These are phyloP conservation scores for Larimichthys crocea DNA, from an alignment of 2,113 vertebrate species.

Conservation along the genomic window DNA sequence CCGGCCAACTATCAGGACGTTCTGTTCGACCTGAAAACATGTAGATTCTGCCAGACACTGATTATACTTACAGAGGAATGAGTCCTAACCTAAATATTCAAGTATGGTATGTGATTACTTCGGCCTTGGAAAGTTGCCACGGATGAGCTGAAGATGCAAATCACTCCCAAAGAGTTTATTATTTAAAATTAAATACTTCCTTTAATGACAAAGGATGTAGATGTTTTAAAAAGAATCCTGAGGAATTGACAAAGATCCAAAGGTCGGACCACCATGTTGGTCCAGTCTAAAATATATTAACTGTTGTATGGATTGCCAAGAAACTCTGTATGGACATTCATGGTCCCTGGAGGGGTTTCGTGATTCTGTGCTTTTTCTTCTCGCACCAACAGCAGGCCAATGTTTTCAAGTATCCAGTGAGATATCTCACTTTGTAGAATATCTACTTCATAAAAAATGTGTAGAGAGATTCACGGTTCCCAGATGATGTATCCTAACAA, in stretches of 20 bases:
- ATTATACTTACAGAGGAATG: slow-evolving; percentile 25
- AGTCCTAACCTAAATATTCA: not conserved
- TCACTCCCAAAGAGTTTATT: not conserved
- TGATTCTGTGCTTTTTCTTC: no score
- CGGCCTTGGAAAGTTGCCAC: not conserved
- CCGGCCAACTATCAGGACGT: slow-evolving; percentile 58
- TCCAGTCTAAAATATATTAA: not conserved
- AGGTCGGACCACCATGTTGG: not conserved
- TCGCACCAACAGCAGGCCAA: no score
- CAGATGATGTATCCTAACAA: no score
- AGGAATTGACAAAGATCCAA: no score
- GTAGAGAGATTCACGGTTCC: no score
- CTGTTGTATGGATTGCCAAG: not conserved
- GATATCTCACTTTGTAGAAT: no score
- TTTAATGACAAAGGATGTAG: not conserved
- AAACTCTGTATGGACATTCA: not conserved
- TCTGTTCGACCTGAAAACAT: slow-evolving; percentile 61
- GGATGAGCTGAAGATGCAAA: not conserved
- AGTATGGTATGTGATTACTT: not conserved
- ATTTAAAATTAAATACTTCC: no score
- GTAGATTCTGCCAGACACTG: slow-evolving; percentile 25
- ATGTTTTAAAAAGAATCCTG: no score
- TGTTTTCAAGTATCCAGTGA: no score
- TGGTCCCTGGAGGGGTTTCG: no score
- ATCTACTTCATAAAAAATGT: no score